These are phyloP conservation scores for Panorpa germanica DNA, from an alignment of 2,888 invertebrate genomes.

Conservation along the genomic window DNA sequence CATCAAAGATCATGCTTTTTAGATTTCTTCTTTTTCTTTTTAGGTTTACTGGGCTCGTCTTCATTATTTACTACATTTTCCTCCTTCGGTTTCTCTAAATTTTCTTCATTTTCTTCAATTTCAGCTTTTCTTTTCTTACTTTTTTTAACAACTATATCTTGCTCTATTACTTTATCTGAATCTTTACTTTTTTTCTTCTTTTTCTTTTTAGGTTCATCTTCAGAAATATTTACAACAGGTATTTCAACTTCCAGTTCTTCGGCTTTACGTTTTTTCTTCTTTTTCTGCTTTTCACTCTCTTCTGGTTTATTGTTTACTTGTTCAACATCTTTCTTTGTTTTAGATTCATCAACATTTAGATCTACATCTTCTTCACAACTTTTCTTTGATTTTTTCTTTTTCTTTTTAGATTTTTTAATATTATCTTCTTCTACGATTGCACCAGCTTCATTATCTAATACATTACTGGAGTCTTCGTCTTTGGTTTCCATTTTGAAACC, in stretches of 20 bases:
- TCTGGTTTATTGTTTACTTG: constrained; percentile 10
- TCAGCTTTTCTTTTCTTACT: constrained; percentile 9
- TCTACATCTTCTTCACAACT: constrained; percentile 14
- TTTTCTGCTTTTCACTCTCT: constrained; percentile 10
- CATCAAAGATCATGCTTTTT: too few species aligned
- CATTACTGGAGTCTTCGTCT: too few species aligned
- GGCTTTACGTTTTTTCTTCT: constrained; percentile 8
- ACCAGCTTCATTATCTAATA: constrained; percentile 4
- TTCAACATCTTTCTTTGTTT: constrained; percentile 8
- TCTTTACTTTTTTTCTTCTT: constrained; percentile 10
- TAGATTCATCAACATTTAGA: constrained; percentile 9
- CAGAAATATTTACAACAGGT: constrained; percentile 11
- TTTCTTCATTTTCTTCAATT: constrained; percentile 7
- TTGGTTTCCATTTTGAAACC: too few species aligned
- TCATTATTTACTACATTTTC: too few species aligned
- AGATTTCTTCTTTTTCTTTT: too few species aligned
- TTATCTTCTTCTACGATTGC: constrained; percentile 11
- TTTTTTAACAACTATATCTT: constrained; percentile 10
- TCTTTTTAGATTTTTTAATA: constrained; percentile 38
- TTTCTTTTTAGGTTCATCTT: constrained; percentile 13
- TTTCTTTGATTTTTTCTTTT: constrained; percentile 25
- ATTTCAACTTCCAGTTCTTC: constrained; percentile 9
- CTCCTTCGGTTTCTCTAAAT: constrained; percentile 11
- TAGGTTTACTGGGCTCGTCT: too few species aligned
- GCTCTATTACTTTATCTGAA: constrained; percentile 7